Base-by-base conservation (phyloP, 2,113 vertebrate genomes). In the Cettia cetti region DNA sequence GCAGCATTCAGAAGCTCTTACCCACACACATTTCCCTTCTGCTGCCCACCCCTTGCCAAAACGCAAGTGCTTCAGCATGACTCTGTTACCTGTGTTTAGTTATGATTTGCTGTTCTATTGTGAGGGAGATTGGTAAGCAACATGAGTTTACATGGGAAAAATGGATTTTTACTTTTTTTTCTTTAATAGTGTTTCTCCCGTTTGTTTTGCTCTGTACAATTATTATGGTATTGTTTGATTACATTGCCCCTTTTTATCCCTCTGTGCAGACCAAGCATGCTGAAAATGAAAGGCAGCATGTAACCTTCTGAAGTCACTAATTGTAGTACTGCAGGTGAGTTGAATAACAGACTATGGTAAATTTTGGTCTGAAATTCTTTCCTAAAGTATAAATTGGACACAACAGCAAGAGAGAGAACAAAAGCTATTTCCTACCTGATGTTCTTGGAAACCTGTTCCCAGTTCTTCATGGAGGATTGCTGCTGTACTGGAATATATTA, bases 351-450 rank as follows among this genome's bases (percentile, higher is more conserved):
- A 70, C 83, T 90, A 79, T 81, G 96, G 94, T 95, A 96, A 95
- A 95, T 96, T 97, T 94, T 71, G 84, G 86, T 85, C 74, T 94
- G 76, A 95, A 97, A 94, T 90, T 93, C 76, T 93, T 95, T 96
- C 63, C 79, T 95, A 30, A 49, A 57, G 94, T 95, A 97, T 95
- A 96, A 97, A 97, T 94, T 92, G 87, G 93, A 92, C 95, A 95
- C 95, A 95, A 84, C 96, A 98, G 97, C 97, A 96, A 96, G 97
- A 83, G 78, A 86, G 86, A 53, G 63, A 96, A 95, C 81, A 90
- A 96, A 97, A 95, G 56, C 94, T 96, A 56, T 96, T 97, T 97
- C n/a, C 93, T 95, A 81, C 94, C 92, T 96, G 92, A 95, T 96
- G 95, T 97, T 97, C 91, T 95, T 91, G 88, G 94, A 97, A 97